These are phyloP conservation scores for Cyaniris semiargus DNA, from an alignment of 2,888 invertebrate species.

Conservation along the genomic window DNA sequence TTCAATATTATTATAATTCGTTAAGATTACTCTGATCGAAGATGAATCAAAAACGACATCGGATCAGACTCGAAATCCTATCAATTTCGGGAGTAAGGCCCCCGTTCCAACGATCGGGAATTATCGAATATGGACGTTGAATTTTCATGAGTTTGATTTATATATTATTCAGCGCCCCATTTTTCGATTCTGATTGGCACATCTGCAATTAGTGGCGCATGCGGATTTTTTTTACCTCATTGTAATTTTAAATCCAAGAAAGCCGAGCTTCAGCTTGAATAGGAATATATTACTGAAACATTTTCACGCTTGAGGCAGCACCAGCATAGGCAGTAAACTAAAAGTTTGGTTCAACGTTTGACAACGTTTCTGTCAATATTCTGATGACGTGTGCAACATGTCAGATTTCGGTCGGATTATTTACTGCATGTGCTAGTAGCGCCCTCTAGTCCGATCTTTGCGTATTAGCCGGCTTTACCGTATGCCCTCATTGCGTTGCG, in stretches of 20 bases:
- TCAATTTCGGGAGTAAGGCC: background rate
- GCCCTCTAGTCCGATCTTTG: too few species aligned
- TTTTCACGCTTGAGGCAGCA: background rate
- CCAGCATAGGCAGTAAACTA: too few species aligned
- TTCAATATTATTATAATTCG: background rate
- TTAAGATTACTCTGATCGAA: background rate
- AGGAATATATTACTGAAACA: too few species aligned
- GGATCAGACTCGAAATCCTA: background rate
- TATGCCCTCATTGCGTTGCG: too few species aligned
- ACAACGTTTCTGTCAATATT: too few species aligned
- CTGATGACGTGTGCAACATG: too few species aligned
- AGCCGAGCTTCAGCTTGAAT: background rate
- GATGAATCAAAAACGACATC: background rate
- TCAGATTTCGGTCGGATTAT: too few species aligned
- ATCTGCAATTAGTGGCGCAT: background rate
- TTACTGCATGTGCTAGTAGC: too few species aligned
- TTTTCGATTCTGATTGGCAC: slow-evolving; percentile 18
- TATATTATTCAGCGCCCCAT: slow-evolving; percentile 15
- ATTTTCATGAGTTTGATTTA: slow-evolving; percentile 19
- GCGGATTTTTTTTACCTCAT: background rate
- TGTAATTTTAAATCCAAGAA: background rate
- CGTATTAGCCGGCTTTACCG: too few species aligned
- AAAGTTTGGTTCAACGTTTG: too few species aligned
- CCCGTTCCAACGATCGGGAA: background rate
- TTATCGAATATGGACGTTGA: slow-evolving; percentile 7